Percentiles rank a stretch among this genome's conserved stretches.
Conservation (phyloP, 1,140 invertebrate species). For the Achatina immaculata region DNA sequence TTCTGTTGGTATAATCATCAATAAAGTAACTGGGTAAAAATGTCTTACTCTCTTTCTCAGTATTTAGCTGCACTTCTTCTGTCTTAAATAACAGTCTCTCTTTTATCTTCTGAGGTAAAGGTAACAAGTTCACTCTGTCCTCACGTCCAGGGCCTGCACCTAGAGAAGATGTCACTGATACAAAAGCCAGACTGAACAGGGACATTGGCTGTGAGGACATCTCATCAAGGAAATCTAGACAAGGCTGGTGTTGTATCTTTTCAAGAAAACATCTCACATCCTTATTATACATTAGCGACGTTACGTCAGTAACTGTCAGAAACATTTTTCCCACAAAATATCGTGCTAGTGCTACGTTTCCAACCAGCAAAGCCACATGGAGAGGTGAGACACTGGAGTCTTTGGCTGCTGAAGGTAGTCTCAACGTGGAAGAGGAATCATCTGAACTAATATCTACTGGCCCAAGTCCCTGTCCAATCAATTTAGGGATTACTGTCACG, state of each 20-base stretch:
- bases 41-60: too few relatives aligned
- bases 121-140: background rate
- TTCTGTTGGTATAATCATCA: too few relatives aligned
- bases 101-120: background rate
- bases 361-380: background rate
- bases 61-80: too few relatives aligned
- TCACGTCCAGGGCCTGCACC: background rate
- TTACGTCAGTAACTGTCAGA: background rate
- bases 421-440: background rate
- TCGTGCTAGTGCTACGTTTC: background rate
- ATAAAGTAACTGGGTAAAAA: too few relatives aligned
- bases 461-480: background rate
- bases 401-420: too few relatives aligned
- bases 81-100: background rate
- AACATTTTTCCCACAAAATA: background rate
- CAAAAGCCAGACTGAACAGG: background rate
- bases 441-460: background rate
- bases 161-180: background rate
- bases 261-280: background rate
- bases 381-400: background rate
- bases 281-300: background rate
- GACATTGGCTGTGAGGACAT: background rate
- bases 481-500: background rate
- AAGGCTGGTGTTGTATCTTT: background rate
- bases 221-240: background rate